Conservation (phyloP, 2,797 vertebrate species). For the Hydrolagus colliei region DNA sequence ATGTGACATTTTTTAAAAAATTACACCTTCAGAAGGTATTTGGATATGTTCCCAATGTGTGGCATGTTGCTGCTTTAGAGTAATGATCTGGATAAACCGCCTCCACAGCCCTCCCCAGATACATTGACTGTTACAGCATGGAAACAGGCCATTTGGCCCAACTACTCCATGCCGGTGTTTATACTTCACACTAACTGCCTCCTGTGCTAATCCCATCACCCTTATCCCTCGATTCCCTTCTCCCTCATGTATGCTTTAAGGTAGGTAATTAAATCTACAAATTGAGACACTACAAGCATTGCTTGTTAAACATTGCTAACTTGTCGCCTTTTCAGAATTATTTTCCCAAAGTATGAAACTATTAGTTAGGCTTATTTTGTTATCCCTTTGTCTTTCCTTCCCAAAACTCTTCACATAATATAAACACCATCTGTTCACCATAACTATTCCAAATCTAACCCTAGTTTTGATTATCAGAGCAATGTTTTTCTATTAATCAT, state of each 20-base stretch:
- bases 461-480: background rate
- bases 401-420: background rate
- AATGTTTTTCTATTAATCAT: background rate
- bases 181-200: no score
- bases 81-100: background rate
- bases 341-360: background rate
- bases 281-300: no score
- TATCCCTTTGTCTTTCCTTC: background rate
- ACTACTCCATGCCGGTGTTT: no score
- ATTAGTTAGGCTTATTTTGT: background rate
- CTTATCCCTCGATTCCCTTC: no score
- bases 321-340: no score
- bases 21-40: background rate
- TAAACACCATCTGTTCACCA: background rate
- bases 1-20: background rate
- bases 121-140: no score
- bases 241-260: no score
- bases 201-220: no score
- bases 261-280: no score
- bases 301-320: no score
- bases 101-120: no score
- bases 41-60: background rate
- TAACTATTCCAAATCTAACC: background rate
- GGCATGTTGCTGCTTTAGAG: background rate
- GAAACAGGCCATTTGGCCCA: no score